Evolutionary conservation across 2,113 vertebrate species (phyloP), one percentile per base, ranked within the genome.

Genomic region (Phyllostomus discolor): DNA sequence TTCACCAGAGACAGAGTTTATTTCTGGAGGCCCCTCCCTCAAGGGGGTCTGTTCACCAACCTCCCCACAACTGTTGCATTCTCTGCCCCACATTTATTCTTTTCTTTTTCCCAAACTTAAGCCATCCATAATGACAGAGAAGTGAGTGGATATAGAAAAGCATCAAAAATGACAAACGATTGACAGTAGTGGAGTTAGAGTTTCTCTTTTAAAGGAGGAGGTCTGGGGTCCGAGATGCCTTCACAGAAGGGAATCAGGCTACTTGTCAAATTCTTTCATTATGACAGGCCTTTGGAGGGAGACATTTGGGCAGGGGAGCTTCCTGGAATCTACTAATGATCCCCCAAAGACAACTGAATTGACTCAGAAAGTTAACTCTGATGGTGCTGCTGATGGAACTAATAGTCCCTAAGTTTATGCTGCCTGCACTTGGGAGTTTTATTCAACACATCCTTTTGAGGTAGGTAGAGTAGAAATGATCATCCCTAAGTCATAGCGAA

Each of bases 241-340:
- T 73, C 80, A n/a, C 1, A 7, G 82, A 94, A 88, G 91, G 57
- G 62, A 78, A 57, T 91, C 24, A 14, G 76, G 78, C 69, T 75
- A 85, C 94, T 33, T 88, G 35, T 90, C 88, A 97, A 92, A 93
- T 95, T 86, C 79, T 96, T 97, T 91, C n/a, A 3, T 33, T 59
- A 38, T 41, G n/a, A 81, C 86, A 84, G 67, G 67, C 20, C 9
- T 10, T 41, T 35, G 72, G 90, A 70, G 80, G 76, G 90, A 80
- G 62, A 54, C 28, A 54, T 85, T 75, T 9, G 50, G 70, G 87
- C 64, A 38, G 54, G 16, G 38, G 76, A 95, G 52, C 84, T 96
- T 96, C 95, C 88, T 84, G 79, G 94, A 80, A 91, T 83, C 79
- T 75, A 28, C 79, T 85, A 95, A 90, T 82, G 88, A 90, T 76